These are phyloP conservation scores for Zaprionus lachaisei DNA, from an alignment of 1,140 invertebrate genomes.

Conservation along the genomic window DNA sequence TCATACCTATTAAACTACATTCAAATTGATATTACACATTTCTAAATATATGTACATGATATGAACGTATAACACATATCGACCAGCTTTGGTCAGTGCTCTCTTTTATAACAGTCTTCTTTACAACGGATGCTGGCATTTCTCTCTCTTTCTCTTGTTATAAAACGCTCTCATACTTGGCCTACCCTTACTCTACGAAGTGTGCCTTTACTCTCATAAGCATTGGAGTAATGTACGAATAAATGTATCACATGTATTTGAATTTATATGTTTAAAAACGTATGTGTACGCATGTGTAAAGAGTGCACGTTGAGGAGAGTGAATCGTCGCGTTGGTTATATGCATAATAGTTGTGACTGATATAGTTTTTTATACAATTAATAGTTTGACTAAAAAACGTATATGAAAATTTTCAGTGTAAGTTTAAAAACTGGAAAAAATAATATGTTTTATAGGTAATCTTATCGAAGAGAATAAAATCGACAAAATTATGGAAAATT, in stretches of 20 bases:
- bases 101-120: conserved; percentile 21
- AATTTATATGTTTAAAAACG: background rate
- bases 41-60: conserved; percentile 9
- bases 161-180: conserved; percentile 15
- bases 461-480: no score
- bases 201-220: background rate
- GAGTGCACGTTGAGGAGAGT: background rate
- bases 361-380: no score
- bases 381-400: no score
- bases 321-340: background rate
- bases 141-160: background rate
- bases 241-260: background rate
- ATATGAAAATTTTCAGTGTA: no score
- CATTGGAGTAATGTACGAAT: background rate
- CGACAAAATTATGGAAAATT: background rate
- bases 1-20: background rate
- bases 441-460: no score
- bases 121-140: conserved; percentile 27
- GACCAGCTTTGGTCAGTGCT: conserved; percentile 20
- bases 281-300: background rate
- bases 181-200: conserved; percentile 14
- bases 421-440: background rate
- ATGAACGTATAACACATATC: conserved; percentile 16
- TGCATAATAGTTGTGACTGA: background rate
- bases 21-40: background rate